A percentile compares a stretch with the other conserved stretches of the same genome.
These are phyloP conservation scores for Sarcophaga subvicina DNA, from an alignment of 2,888 invertebrate genomes.

Conservation along the genomic window DNA sequence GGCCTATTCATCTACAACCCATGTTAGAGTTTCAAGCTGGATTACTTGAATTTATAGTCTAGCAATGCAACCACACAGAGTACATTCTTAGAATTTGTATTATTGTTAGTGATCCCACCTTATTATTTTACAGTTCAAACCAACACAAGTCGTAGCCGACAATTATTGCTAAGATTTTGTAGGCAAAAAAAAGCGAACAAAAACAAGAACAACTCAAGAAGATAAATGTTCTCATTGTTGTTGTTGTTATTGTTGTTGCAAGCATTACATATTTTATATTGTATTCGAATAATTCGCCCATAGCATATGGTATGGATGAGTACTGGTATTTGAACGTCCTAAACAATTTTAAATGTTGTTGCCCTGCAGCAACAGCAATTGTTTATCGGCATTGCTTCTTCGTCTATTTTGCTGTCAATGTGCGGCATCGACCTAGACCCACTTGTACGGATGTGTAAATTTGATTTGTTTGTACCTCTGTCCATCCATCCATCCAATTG, in stretches of 20 bases:
- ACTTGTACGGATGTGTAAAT: constrained; percentile 66
- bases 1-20: too few species aligned
- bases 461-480: constrained; percentile 42
- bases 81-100: neutral
- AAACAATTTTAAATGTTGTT: neutral
- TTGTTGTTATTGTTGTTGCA: constrained; percentile 23
- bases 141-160: constrained; percentile 28
- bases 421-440: constrained; percentile 66
- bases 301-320: neutral
- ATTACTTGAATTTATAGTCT: too few species aligned
- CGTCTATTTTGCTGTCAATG: constrained; percentile 53
- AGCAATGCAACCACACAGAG: neutral
- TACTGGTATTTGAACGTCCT: neutral
- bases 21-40: neutral
- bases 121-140: constrained; percentile 6
- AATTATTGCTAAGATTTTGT: constrained; percentile 37
- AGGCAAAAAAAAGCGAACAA: constrained; percentile 14
- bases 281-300: neutral
- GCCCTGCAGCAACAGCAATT: neutral
- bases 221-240: neutral
- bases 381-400: constrained; percentile 14
- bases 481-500: neutral
- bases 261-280: constrained; percentile 50
- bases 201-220: constrained; percentile 22
- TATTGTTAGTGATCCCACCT: neutral